These are phyloP conservation scores for Pseudopleuronectes americanus DNA, from an alignment of 2,797 vertebrate genomes.

Conservation along the genomic window DNA sequence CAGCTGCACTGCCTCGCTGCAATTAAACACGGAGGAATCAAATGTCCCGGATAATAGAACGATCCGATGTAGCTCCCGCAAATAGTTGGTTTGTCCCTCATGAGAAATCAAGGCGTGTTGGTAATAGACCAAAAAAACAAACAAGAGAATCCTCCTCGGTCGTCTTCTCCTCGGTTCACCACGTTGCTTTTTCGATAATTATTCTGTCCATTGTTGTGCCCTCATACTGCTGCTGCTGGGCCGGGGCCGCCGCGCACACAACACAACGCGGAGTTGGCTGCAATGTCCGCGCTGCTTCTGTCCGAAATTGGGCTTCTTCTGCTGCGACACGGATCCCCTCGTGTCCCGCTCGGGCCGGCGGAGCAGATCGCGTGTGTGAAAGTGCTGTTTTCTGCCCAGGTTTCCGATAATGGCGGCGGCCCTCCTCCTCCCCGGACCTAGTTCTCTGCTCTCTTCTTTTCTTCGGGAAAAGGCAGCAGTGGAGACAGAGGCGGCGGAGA, in stretches of 20 bases:
- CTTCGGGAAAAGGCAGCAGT: slow-evolving; percentile 82
- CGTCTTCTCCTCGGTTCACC: slow-evolving; percentile 73
- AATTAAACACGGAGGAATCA: slow-evolving; percentile 58
- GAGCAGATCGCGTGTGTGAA: slow-evolving; percentile 70
- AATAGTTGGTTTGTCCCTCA: slow-evolving; percentile 27
- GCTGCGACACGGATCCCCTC: slow-evolving; percentile 45
- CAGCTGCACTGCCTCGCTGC: slow-evolving; percentile 47
- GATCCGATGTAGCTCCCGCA: slow-evolving; percentile 40
- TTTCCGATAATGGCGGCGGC: slow-evolving; percentile 87
- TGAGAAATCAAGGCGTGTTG: slow-evolving; percentile 37
- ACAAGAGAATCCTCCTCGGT: slow-evolving; percentile 36
- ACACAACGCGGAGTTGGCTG: slow-evolving; percentile 68
- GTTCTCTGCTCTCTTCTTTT: slow-evolving; percentile 82
- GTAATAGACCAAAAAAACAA: not conserved
- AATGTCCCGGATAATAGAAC: slow-evolving; percentile 48
- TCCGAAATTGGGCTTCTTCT: slow-evolving; percentile 35
- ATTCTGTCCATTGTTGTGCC: slow-evolving; percentile 87
- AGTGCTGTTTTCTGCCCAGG: slow-evolving; percentile 77
- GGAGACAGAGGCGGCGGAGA: slow-evolving; percentile 77
- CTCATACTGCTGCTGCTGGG: slow-evolving; percentile 61
- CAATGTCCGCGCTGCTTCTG: slow-evolving; percentile 52
- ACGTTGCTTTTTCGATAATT: slow-evolving; percentile 84
- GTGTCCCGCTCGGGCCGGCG: slow-evolving; percentile 47
- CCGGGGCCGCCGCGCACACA: slow-evolving; percentile 71
- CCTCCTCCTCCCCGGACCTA: slow-evolving; percentile 62